These are phyloP conservation scores for Phoebastria nigripes DNA, from an alignment of 2,797 vertebrate genomes.

Conservation along the genomic window DNA sequence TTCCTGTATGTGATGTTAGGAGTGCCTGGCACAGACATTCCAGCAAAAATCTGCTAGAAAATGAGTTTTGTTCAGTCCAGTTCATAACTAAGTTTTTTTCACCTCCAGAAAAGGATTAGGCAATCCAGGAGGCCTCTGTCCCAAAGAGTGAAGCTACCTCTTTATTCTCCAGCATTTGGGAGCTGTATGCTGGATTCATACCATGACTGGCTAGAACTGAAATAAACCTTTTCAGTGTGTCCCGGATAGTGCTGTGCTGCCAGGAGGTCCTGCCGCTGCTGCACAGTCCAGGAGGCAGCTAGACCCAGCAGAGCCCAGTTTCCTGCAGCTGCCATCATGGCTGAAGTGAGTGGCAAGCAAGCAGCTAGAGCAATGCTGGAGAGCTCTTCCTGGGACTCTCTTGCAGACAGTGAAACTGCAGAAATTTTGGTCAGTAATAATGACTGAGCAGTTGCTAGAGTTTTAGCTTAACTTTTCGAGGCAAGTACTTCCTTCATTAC, in stretches of 20 bases:
- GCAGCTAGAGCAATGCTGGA: not conserved
- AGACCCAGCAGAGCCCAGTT: not conserved
- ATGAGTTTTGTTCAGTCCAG: not conserved
- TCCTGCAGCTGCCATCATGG: fast-evolving
- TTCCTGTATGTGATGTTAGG: not conserved
- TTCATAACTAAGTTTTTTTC: not conserved
- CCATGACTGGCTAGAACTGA: not conserved
- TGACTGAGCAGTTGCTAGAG: not conserved
- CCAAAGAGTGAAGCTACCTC: not conserved
- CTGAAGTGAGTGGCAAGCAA: not conserved
- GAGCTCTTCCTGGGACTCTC: not conserved
- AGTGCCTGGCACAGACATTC: not conserved
- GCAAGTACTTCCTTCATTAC: not conserved
- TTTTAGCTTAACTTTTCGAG: not conserved
- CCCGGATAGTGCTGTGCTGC: not conserved
- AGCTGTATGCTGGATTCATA: not conserved
- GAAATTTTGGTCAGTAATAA: not conserved
- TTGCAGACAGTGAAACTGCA: not conserved
- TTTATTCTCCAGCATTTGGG: not conserved
- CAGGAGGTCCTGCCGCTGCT: not conserved
- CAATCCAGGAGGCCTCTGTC: not conserved
- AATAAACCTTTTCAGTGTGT: not conserved
- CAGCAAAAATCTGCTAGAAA: not conserved
- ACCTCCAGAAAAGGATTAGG: not conserved
- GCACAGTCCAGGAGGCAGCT: not conserved